Base-by-base conservation (phyloP, 2,888 invertebrate genomes). In the Harmothoe impar region DNA sequence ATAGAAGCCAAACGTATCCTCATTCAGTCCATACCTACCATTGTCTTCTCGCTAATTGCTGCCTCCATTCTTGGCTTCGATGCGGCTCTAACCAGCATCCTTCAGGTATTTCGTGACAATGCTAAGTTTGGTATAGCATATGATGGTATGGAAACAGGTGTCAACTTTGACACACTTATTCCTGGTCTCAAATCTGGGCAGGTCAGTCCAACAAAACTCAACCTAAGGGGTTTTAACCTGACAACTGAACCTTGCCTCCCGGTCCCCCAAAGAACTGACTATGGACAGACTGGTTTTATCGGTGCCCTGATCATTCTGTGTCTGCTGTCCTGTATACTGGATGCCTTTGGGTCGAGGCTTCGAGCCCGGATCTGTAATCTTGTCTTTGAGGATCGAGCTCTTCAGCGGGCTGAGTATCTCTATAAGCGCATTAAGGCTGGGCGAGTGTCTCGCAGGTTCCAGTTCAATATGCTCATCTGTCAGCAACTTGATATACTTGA, bases 341-440 rank as follows among this genome's bases (percentile, higher is more conserved):
- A 62, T 62, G 62, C 62, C 62, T 62, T 62, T 62, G 62, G 23
- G 0, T 62, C 62, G 1, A 20, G 62, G 3, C n/a, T 62, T n/a
- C 62, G 62, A n/a, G 62, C 62, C n/a, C 3, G 62, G 20, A 62
- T 62, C 62, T 62, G 62, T n/a, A 62, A 62, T 62, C 23, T 62
- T 20, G 62, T 62, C n/a, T 62, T 62, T 62, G n/a, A n/a, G 20
- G 62, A 62, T 62, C 62, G 62, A 20, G 62, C 62, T 5, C 23
- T n/a, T 62, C 23, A 62, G n/a, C 62, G 62, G n/a, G 62, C 62
- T 3, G 62, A 62, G 62, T 62, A 62, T 15, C 62, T 62, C 20
- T 62, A 62, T n/a, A 62, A 62, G n/a, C 62, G 62, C n/a, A 62
- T 62, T n/a, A n/a, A n/a, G 62, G n/a, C 62, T 20, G 62, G 62